Evolutionary conservation across 2,888 invertebrate genomes (phyloP), one percentile per base, ranked within the genome.

Genomic region (Spisula subtruncata): DNA sequence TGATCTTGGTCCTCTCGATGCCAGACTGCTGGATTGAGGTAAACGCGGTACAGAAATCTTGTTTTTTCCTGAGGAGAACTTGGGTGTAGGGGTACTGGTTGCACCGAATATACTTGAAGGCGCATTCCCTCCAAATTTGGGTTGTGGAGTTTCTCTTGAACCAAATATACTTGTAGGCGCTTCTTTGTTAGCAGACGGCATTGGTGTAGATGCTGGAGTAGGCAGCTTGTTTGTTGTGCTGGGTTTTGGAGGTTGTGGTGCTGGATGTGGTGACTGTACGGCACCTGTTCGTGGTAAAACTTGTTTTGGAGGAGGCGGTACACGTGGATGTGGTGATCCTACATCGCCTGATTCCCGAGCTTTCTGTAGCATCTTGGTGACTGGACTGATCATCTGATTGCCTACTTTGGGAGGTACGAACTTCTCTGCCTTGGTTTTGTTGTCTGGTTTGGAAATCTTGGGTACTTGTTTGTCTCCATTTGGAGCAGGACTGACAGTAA

Each of bases 121-220:
- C n/a, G 87, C 83, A 85, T 25, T 20, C 12, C 41, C 54, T n/a
- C 86, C 81, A 48, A 87, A 87, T 75, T 29, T 75, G 6, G 87
- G 87, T 29, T 41, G n/a, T 25, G 87, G 87, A 8, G 87, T 87
- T 41, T 83, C 87, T n/a, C 87, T 48, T 32, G 87, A 4, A 35
- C 86, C 86, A 79, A 87, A 87, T 54, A 87, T 87, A 56, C 87
- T 87, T 20, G 87, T 83, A n/a, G 87, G 87, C 25, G 87, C 87
- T 18, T 46, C 51, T n/a, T 56, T 51, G 20, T 87, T 29, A n/a
- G 79, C 29, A 56, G 82, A 20, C 1, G 87, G 87, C 48, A 87
- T 48, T 1, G 87, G 87, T n/a, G 87, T 83, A 18, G 41, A 25
- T 51, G 46, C 14, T n/a, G 87, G 87, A 32, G 75, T 6, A 10